phyloP scores from a whole-genome alignment of 2,113 vertebrate genomes.

The Donacobius atricapilla region DNA sequence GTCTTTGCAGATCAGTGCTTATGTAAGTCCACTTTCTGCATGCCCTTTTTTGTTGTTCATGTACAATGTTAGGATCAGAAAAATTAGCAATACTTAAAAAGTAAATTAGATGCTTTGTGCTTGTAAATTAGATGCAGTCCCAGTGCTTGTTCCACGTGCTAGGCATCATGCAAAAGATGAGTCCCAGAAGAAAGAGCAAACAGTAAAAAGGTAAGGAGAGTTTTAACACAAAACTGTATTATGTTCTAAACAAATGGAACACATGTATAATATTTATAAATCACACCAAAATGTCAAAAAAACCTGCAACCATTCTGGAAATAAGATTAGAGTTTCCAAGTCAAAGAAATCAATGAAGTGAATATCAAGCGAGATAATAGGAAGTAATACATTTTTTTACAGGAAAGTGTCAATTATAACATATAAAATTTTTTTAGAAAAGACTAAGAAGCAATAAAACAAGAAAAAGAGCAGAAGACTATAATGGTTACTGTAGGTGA shows the following conservation, averaged over 20 bases:
- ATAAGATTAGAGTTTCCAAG: neutral
- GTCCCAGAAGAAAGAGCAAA: neutral
- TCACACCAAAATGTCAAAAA: neutral
- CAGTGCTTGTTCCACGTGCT: neutral
- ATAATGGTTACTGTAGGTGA: neutral
- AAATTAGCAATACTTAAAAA: neutral
- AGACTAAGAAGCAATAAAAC: neutral
- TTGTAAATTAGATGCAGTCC: neutral
- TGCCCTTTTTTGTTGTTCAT: neutral
- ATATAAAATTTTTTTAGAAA: rapidly evolving
- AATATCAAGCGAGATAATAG: neutral
- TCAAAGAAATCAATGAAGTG: neutral
- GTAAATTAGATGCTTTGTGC: neutral
- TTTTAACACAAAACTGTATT: neutral
- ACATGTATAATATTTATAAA: neutral
- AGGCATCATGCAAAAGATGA: neutral
- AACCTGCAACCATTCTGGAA: neutral
- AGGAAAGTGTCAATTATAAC: neutral
- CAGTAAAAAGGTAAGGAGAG: neutral
- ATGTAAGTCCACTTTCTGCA: neutral
- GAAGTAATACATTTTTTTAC: neutral
- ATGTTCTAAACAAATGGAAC: neutral
- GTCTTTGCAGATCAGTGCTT: neutral
- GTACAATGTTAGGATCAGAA: neutral
- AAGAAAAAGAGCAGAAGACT: neutral